Conservation (phyloP, 2,888 invertebrate species). For the Dynastes grantii region DNA sequence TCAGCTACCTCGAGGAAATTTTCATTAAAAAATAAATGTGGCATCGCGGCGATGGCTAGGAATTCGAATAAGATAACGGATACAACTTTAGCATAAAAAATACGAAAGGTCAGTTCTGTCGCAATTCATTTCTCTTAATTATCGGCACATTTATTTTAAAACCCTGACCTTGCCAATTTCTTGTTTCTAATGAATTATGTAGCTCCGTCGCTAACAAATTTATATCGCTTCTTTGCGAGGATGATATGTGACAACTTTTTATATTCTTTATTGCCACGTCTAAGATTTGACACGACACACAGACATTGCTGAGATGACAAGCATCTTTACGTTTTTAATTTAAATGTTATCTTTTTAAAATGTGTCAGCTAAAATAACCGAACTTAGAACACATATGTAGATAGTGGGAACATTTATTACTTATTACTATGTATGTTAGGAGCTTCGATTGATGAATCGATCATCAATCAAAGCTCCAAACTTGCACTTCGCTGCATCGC, state of each 20-base stretch:
- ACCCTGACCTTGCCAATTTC: slow-evolving; percentile 45
- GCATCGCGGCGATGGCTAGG: not conserved
- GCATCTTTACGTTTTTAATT: too few relatives aligned
- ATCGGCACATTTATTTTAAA: slow-evolving; percentile 37
- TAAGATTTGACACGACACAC: not conserved
- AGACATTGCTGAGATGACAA: too few relatives aligned
- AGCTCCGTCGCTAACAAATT: not conserved
- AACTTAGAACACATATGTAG: too few relatives aligned
- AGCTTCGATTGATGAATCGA: too few relatives aligned
- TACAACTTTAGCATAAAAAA: slow-evolving; percentile 37
- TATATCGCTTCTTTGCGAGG: not conserved
- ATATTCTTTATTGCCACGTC: not conserved
- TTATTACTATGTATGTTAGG: too few relatives aligned
- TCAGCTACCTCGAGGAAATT: slow-evolving; percentile 24
- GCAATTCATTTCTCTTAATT: slow-evolving; percentile 38
- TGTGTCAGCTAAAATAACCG: too few relatives aligned
- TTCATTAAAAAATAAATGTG: slow-evolving; percentile 19
- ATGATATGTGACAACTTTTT: not conserved
- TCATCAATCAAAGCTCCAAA: too few relatives aligned
- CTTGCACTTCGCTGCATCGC: too few relatives aligned
- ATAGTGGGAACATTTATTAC: too few relatives aligned
- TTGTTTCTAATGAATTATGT: slow-evolving; percentile 21
- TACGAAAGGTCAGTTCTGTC: slow-evolving; percentile 40
- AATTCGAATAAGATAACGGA: slow-evolving; percentile 35
- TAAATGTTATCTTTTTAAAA: too few relatives aligned